A percentile compares a stretch with the other conserved stretches of the same genome.
phyloP scores from a whole-genome alignment of 1,140 invertebrate genomes.

The Drosophila truncata region DNA sequence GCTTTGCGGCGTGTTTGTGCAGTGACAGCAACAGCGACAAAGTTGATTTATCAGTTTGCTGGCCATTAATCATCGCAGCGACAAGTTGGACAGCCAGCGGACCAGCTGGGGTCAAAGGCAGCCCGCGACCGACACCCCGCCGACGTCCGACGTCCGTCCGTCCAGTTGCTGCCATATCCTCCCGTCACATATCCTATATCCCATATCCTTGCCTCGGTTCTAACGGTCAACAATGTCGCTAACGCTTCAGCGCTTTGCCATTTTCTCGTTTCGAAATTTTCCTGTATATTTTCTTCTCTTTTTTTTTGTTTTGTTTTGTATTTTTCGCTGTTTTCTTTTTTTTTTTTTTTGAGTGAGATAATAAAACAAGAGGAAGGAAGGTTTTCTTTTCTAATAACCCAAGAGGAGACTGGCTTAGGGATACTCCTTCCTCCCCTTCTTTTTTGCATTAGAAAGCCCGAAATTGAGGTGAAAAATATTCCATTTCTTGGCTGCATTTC shows the following conservation, averaged over 20 bases:
- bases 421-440: neutral
- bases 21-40: conserved; percentile 83
- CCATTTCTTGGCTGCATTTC: conserved; percentile 77
- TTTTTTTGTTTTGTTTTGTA: conserved; percentile 20
- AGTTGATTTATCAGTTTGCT: conserved; percentile 84
- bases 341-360: conserved; percentile 44
- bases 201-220: conserved; percentile 10
- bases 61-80: conserved; percentile 83
- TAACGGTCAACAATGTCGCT: conserved; percentile 74
- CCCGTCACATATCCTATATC: conserved; percentile 19
- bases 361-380: conserved; percentile 33
- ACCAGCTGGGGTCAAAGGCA: conserved; percentile 78
- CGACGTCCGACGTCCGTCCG: neutral
- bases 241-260: conserved; percentile 78
- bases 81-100: conserved; percentile 82
- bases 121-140: neutral
- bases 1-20: conserved; percentile 83
- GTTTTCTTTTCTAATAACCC: conserved; percentile 51
- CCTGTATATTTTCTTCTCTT: conserved; percentile 25
- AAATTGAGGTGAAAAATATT: conserved; percentile 21
- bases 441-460: conserved; percentile 42
- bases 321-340: neutral
- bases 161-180: conserved; percentile 5
- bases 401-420: conserved; percentile 40
- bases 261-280: conserved; percentile 45